Conservation (phyloP, 2,888 invertebrate genomes). For the Cantharis rustica region DNA sequence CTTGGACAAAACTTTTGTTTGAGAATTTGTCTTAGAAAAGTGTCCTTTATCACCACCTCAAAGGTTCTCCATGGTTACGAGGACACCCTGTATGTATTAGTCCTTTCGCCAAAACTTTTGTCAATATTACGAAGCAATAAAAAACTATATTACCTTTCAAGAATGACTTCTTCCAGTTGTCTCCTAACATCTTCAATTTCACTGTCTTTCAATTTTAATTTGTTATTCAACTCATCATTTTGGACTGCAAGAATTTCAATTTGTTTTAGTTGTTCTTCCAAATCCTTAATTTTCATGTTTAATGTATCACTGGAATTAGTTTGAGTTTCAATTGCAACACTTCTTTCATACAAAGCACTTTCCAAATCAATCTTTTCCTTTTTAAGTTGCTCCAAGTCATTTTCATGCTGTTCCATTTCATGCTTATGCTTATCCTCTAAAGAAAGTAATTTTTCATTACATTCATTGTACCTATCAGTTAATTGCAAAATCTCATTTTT, state of each 20-base stretch:
- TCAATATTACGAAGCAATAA: too few species aligned
- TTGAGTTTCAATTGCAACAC: slow-evolving; percentile 47
- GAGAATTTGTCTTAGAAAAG: too few species aligned
- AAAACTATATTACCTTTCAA: slow-evolving; percentile 15
- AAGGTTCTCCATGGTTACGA: too few species aligned
- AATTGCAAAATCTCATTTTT: background rate
- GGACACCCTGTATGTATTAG: too few species aligned
- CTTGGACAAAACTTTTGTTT: too few species aligned
- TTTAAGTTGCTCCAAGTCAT: slow-evolving; percentile 31
- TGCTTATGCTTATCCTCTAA: background rate
- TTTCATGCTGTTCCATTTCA: background rate
- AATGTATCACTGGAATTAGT: slow-evolving; percentile 52
- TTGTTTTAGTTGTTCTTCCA: slow-evolving; percentile 6
- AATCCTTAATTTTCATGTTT: background rate
- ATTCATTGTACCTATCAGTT: background rate
- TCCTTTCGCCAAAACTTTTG: too few species aligned
- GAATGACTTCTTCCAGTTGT: slow-evolving; percentile 6
- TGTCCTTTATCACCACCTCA: too few species aligned
- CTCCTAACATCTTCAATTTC: slow-evolving; percentile 11
- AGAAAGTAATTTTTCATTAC: background rate
- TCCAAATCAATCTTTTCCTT: slow-evolving; percentile 46
- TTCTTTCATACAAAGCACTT: slow-evolving; percentile 51
- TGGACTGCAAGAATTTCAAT: background rate
- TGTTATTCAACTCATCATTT: background rate
- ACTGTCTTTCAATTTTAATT: background rate